Evolutionary conservation across 2,888 invertebrate species (phyloP), one percentile per base, ranked within the genome.

Genomic region (Hemithea aestivaria): DNA sequence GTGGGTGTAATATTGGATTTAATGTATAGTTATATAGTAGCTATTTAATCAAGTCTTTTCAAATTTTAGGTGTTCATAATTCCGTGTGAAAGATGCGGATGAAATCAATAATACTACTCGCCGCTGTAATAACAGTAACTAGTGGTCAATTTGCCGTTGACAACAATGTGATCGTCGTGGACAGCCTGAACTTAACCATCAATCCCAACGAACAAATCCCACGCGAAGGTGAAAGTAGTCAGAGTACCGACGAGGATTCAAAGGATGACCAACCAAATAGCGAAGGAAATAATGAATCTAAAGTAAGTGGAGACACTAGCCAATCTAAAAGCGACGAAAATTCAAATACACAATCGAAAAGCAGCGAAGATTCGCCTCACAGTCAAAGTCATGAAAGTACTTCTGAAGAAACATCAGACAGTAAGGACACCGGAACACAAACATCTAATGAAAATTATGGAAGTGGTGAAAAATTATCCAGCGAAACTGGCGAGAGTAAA

Each of bases 51-150:
- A 16, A 5, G 16, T 16, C 5, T 4, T 16, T 16, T 16, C 5
- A 16, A 16, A 21, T 23, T 32, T 58, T 56, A 6, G 53, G 62
- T 62, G 51, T 30, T 51, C 48, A 41, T 6, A 32, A 35, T 40
- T 20, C 27, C 6, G 20, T 40, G 32, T 46, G 20, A 50, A 62
- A 34, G 44, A 69, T 70, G 67, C 48, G 51, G 48, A 61, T 63
- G 60, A 45, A 46, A 45, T 30, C 35, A 31, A 11, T 60, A 20
- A 60, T 52, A 54, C 33, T 63, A 20, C 28, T 43, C 27, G 48
- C 46, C 23, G 40, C 45, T 16, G 22, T 62, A 27, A 35, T 48
- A 16, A 35, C 37, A 9, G 33, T 38, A 10, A 35, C 50, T 6
- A 30, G 45, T 7, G 48, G 47, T 6, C 48, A 51, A 12, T 21